These are phyloP conservation scores for Theretra japonica DNA, from an alignment of 2,888 invertebrate species.

Conservation along the genomic window DNA sequence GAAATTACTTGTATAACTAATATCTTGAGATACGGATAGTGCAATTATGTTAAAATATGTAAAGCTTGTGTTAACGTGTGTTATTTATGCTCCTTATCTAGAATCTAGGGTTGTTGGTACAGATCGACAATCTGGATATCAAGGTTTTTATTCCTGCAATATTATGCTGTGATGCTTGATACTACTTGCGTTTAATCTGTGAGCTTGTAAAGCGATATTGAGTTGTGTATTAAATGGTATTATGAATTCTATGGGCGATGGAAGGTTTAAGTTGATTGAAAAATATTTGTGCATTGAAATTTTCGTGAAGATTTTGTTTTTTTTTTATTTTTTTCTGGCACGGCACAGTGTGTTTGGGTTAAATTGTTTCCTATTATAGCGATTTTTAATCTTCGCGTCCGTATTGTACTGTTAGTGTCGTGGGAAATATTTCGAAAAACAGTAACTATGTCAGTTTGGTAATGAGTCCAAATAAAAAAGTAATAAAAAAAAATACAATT, in stretches of 20 bases:
- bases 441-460: too few species aligned
- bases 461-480: too few species aligned
- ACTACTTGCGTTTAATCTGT: neutral
- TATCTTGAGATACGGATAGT: constrained; percentile 14
- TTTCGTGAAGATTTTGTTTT: too few species aligned
- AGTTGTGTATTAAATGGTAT: neutral
- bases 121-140: constrained; percentile 11
- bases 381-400: too few species aligned
- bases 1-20: constrained; percentile 8
- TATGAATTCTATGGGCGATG: neutral
- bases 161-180: neutral
- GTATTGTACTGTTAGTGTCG: too few species aligned
- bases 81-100: constrained; percentile 13
- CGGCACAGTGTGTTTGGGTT: too few species aligned
- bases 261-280: too few species aligned
- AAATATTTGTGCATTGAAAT: too few species aligned
- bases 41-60: constrained; percentile 25
- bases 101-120: neutral
- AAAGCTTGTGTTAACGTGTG: constrained; percentile 22
- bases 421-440: too few species aligned
- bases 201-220: neutral
- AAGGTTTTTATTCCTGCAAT: constrained; percentile 3
- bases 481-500: too few species aligned
- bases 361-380: too few species aligned
- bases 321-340: too few species aligned